Evolutionary conservation across 2,888 invertebrate species (phyloP).

Genomic region (Tromatobia lineatoria): DNA sequence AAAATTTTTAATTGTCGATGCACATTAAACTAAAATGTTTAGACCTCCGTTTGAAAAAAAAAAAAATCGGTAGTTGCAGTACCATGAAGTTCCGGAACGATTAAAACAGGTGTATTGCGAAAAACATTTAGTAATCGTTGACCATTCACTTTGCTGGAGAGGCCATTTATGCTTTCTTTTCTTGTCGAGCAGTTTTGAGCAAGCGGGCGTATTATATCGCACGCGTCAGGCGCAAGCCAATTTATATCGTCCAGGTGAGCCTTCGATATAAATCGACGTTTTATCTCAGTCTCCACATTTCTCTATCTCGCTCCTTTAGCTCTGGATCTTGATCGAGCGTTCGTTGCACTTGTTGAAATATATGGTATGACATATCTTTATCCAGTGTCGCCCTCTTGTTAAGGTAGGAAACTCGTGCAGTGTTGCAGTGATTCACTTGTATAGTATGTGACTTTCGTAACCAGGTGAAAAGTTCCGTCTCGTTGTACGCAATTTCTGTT

Average conservation of each 20-base stretch:
- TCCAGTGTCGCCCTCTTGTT: slow-evolving; percentile 19
- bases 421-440: slow-evolving; percentile 56
- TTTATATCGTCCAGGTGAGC: slow-evolving; percentile 60
- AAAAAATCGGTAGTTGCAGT: neutral
- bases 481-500: slow-evolving; percentile 4
- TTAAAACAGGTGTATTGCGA: slow-evolving; percentile 14
- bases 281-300: slow-evolving; percentile 21
- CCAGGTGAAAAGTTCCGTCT: slow-evolving; percentile 54
- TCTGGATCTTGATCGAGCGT: slow-evolving; percentile 35
- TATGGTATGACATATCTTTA: slow-evolving; percentile 14
- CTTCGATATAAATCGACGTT: slow-evolving; percentile 45
- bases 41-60: neutral
- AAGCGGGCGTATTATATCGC: slow-evolving; percentile 30
- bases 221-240: slow-evolving; percentile 47
- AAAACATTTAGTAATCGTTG: slow-evolving; percentile 27
- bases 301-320: slow-evolving; percentile 1
- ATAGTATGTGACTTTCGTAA: slow-evolving; percentile 46
- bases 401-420: slow-evolving; percentile 11
- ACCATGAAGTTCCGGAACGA: neutral
- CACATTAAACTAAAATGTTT: neutral
- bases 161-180: slow-evolving; percentile 39
- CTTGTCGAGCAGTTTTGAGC: slow-evolving; percentile 29
- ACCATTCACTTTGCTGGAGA: slow-evolving; percentile 51
- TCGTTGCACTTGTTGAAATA: slow-evolving; percentile 17
- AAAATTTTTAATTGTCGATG: neutral